Base-by-base conservation (phyloP, 2,888 invertebrate species). In the Cistogaster globosa region DNA sequence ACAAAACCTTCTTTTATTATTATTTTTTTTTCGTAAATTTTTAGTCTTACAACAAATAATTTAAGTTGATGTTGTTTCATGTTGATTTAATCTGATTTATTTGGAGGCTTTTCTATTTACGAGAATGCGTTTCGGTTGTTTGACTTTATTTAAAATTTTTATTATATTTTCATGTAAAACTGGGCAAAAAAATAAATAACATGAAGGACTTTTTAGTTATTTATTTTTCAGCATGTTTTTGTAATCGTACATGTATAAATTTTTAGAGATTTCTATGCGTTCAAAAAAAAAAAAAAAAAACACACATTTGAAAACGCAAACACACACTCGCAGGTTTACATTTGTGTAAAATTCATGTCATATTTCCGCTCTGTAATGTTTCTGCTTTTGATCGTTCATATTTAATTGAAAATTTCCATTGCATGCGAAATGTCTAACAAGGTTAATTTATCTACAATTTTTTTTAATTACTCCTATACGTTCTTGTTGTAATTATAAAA, bases 361-460 rank as follows among this genome's bases (percentile, higher is more conserved):
- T 84, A 84, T 84, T 77, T 84, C 84, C 77, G 76, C 77, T 80
- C 62, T 68, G 83, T 83, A 71, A 53, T 71, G 75, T 63, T 67
- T 55, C 32, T 67, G 20, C 48, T 77, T 68, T 72, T 60, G 76
- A 67, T 83, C 83, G 76, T 62, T 83, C 65, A 69, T 65, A 79
- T 71, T 65, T 82, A 85, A 85, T 85, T 82, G 82, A 82, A 85
- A 82, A 85, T 85, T 85, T 85, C 78, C 78, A 82, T 85, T 69
- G 85, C 85, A 85, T 85, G 85, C 79, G 82, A 85, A 82, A 82
- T 75, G 78, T 78, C 82, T 79, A 86, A 85, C 87, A 84, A 86
- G 86, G 85, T 86, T 87, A 86, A 86, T 85, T 87, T 86, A 84
- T 83, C 83, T 79, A 83, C 74, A 79, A 74, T 86, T 83, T 74